Evolutionary conservation across 1,140 invertebrate species (phyloP).

Genomic region (Aethina tumida): DNA sequence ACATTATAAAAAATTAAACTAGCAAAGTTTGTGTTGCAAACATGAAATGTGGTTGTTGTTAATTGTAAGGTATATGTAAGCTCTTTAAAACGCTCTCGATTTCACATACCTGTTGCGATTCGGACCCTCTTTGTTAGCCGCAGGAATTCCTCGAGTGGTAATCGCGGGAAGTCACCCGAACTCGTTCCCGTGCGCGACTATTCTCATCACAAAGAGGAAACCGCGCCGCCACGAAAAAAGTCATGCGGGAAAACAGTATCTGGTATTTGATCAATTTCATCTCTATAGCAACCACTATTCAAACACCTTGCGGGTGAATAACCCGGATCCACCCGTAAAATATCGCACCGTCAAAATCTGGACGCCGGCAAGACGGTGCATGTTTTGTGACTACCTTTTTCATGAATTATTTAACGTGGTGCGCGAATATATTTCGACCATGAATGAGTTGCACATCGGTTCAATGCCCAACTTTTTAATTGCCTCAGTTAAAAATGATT

Average conservation of each 20-base stretch:
- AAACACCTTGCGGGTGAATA: conserved; percentile 27
- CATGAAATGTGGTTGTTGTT: too few relatives aligned
- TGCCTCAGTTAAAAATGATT: too few relatives aligned
- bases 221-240: conserved; percentile 7
- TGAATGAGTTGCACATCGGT: too few relatives aligned
- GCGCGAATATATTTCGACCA: too few relatives aligned
- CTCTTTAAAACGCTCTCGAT: not conserved
- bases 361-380: too few relatives aligned
- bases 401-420: too few relatives aligned
- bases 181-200: not conserved
- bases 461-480: too few relatives aligned
- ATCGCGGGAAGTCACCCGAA: too few relatives aligned
- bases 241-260: conserved; percentile 24
- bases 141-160: not conserved
- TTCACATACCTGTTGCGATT: conserved; percentile 2
- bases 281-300: conserved; percentile 21
- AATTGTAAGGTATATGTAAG: not conserved
- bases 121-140: not conserved
- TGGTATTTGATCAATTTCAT: conserved; percentile 26
- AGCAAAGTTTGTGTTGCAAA: too few relatives aligned
- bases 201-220: conserved; percentile 15
- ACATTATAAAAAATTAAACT: too few relatives aligned
- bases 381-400: too few relatives aligned
- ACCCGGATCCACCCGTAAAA: conserved; percentile 11
- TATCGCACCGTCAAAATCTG: too few relatives aligned